Percentiles rank a stretch among this genome's conserved stretches.
Evolutionary conservation across 2,888 invertebrate genomes (phyloP).

Genomic region (Leptothorax acervorum): DNA sequence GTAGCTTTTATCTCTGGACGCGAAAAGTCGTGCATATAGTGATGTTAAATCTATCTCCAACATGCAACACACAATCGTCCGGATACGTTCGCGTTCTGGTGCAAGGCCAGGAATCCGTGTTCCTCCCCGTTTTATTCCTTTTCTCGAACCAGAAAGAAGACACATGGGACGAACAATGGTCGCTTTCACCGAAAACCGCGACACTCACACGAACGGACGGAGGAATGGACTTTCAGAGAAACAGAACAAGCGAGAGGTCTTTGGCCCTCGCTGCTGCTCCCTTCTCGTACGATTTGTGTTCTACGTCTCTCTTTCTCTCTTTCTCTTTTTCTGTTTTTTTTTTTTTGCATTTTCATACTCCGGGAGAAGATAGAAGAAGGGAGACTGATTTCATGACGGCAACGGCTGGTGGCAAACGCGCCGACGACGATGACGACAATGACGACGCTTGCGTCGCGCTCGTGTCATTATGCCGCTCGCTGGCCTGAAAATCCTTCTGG

Average conservation of each 20-base stretch:
- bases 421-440: not conserved
- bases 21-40: conserved; percentile 1
- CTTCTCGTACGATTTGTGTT: conserved; percentile 34
- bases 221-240: conserved; percentile 5
- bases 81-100: conserved; percentile 14
- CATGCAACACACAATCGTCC: not conserved
- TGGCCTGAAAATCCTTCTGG: conserved; percentile 80
- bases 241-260: conserved; percentile 56
- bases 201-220: conserved; percentile 36
- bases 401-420: conserved; percentile 6
- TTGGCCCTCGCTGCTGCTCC: conserved; percentile 55
- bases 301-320: not conserved
- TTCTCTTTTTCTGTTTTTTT: conserved; percentile 19
- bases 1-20: not conserved
- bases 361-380: not conserved
- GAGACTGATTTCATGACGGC: conserved; percentile 9
- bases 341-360: conserved; percentile 5
- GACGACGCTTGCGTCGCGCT: conserved; percentile 43
- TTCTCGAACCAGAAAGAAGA: conserved; percentile 19
- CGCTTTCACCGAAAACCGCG: conserved; percentile 71
- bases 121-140: conserved; percentile 17
- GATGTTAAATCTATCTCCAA: conserved; percentile 26
- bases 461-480: conserved; percentile 75
- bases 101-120: conserved; percentile 16
- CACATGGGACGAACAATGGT: conserved; percentile 60